Conservation (phyloP, 2,888 invertebrate species). For the Danaus chrysippus region DNA sequence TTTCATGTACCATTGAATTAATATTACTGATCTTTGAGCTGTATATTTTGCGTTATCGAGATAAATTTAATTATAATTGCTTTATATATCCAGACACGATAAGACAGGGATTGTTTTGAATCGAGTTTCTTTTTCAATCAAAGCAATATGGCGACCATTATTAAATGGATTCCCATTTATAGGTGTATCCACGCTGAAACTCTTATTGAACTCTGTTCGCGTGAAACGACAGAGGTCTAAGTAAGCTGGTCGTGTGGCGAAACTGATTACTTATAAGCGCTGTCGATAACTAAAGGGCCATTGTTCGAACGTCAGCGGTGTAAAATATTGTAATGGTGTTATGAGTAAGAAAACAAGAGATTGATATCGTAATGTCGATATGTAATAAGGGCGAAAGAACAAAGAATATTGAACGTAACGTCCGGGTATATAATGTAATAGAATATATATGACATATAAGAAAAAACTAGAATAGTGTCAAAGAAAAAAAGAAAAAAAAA, state of each 20-base stretch:
- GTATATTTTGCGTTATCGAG: slow-evolving; percentile 1
- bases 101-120: slow-evolving; percentile 46
- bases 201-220: slow-evolving; percentile 29
- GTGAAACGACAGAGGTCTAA: slow-evolving; percentile 44
- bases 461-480: too few relatives aligned
- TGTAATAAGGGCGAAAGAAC: slow-evolving; percentile 2
- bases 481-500: too few relatives aligned
- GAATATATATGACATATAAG: too few relatives aligned
- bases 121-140: slow-evolving; percentile 61
- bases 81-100: slow-evolving; percentile 47
- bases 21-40: not conserved
- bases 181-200: slow-evolving; percentile 17
- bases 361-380: slow-evolving; percentile 20
- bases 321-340: slow-evolving; percentile 40
- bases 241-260: slow-evolving; percentile 44
- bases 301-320: slow-evolving; percentile 56
- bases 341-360: slow-evolving; percentile 17
- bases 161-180: slow-evolving; percentile 34
- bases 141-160: slow-evolving; percentile 41
- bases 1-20: slow-evolving; percentile 12
- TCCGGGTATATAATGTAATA: too few relatives aligned
- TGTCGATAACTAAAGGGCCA: slow-evolving; percentile 59
- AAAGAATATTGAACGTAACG: not conserved
- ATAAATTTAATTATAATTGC: slow-evolving; percentile 13
- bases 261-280: slow-evolving; percentile 59